Evolutionary conservation across 2,113 vertebrate genomes (phyloP).

Genomic region (Anser cygnoides): DNA sequence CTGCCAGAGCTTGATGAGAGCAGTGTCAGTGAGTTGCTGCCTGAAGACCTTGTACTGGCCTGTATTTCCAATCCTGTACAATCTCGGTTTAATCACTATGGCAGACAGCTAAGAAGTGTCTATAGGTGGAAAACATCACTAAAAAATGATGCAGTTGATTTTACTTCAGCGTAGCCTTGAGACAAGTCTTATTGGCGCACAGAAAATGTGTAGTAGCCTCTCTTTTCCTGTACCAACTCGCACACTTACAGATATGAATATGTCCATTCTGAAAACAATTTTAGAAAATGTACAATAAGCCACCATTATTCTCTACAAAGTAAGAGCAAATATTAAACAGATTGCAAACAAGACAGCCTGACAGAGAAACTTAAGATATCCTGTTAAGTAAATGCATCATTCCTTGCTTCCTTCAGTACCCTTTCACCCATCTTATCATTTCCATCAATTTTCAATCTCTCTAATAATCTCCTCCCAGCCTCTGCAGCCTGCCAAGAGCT

Average conservation of each 20-base stretch:
- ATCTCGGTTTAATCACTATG: background rate
- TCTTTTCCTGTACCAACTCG: background rate
- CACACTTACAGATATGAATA: background rate
- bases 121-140: conserved; percentile 13
- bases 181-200: background rate
- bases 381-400: conserved; percentile 29
- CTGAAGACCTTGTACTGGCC: background rate
- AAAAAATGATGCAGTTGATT: background rate
- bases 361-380: conserved; percentile 6
- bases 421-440: conserved; percentile 60
- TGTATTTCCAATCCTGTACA: background rate
- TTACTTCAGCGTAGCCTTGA: background rate
- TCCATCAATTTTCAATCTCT: conserved; percentile 59
- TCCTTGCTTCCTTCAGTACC: background rate
- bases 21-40: background rate
- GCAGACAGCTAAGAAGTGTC: background rate
- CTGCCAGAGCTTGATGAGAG: background rate
- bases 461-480: conserved; percentile 18
- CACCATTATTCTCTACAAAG: background rate
- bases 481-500: background rate
- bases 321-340: conserved; percentile 21
- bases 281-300: background rate
- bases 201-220: background rate
- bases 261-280: background rate
- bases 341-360: conserved; percentile 15